Conservation (phyloP, 2,113 vertebrate species). For the Columba janthina region DNA sequence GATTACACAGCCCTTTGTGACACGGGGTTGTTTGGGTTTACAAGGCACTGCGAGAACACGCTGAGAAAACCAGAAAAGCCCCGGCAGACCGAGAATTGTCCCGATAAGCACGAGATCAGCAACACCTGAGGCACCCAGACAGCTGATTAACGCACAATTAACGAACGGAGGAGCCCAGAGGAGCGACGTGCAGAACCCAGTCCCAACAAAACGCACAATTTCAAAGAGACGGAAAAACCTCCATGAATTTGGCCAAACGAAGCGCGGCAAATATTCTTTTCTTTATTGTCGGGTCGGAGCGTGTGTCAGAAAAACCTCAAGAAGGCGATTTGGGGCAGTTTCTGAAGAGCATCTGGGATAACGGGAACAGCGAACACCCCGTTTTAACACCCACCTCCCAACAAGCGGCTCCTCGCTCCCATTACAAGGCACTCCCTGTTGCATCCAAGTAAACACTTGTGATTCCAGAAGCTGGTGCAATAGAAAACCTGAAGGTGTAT, state of each 20-base stretch:
- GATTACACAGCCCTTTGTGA: neutral
- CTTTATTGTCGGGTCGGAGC: accelerated
- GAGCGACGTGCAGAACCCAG: neutral
- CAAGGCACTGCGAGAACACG: slow-evolving; percentile 67
- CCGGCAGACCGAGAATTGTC: accelerated
- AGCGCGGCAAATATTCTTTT: accelerated
- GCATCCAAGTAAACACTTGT: neutral
- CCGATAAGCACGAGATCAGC: neutral
- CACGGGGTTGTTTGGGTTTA: neutral
- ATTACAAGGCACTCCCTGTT: slow-evolving; percentile 57
- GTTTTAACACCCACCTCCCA: accelerated
- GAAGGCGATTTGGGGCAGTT: accelerated
- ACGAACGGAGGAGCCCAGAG: neutral
- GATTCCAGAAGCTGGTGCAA: slow-evolving; percentile 20
- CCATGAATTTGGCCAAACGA: accelerated
- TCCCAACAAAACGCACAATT: accelerated
- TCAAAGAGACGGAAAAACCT: neutral
- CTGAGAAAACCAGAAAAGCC: neutral
- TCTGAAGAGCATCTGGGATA: accelerated
- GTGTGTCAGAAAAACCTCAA: accelerated
- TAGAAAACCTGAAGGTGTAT: neutral
- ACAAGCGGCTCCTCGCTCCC: neutral
- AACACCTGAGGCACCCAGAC: neutral
- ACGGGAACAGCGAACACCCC: accelerated
- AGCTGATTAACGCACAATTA: accelerated